Percentiles rank a stretch among this genome's conserved stretches.
phyloP scores from a whole-genome alignment of 2,113 vertebrate species.

The Naja naja region DNA sequence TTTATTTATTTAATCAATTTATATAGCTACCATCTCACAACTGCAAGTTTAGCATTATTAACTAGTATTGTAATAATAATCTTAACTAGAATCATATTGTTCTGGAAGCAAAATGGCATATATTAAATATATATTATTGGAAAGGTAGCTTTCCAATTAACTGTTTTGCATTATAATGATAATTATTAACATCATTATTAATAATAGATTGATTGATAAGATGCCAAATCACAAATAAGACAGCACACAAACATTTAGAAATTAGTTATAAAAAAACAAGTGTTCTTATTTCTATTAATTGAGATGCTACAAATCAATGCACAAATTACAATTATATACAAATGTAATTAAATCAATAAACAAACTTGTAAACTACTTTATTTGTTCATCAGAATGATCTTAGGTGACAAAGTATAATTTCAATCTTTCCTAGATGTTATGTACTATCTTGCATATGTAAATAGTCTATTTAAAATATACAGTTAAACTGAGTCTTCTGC shows the following conservation, averaged over 20 bases:
- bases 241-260: not conserved
- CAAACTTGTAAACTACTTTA: not conserved
- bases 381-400: not conserved
- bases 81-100: constrained; percentile 17
- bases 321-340: too few species aligned
- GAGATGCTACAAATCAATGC: not conserved
- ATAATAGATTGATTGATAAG: not conserved
- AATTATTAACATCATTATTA: not conserved
- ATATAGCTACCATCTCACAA: not conserved
- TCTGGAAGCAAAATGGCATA: not conserved
- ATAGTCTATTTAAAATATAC: not conserved
- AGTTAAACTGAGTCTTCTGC: not conserved
- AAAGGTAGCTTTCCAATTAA: not conserved
- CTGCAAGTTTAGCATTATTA: constrained; percentile 29
- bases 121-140: not conserved
- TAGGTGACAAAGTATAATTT: not conserved
- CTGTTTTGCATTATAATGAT: not conserved
- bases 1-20: not conserved
- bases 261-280: not conserved
- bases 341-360: not conserved
- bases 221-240: not conserved
- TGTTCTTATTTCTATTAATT: not conserved
- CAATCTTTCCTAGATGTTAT: not conserved
- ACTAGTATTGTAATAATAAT: constrained; percentile 47
- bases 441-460: not conserved